A percentile compares a stretch with the other conserved stretches of the same genome.
These are phyloP conservation scores for Pristionchus entomophagus DNA, from an alignment of 2,888 invertebrate genomes.

Conservation along the genomic window DNA sequence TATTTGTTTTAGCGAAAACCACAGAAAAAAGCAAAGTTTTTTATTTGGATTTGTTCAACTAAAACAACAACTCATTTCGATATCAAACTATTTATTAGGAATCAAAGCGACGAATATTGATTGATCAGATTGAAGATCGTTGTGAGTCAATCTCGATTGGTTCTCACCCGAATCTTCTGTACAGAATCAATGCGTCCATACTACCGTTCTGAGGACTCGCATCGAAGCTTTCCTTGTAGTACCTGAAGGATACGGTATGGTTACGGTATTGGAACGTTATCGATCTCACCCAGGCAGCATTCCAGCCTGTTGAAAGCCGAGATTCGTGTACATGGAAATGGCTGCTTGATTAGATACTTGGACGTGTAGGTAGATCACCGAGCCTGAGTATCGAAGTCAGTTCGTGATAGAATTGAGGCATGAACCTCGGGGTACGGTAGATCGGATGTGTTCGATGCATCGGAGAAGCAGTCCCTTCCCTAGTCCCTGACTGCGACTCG, in stretches of 20 bases:
- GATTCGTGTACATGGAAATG: background rate
- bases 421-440: conserved; percentile 28
- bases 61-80: background rate
- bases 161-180: conserved; percentile 19
- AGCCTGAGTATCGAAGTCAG: background rate
- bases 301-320: conserved; percentile 35
- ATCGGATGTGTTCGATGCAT: conserved; percentile 29
- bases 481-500: conserved; percentile 27
- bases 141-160: conserved; percentile 3
- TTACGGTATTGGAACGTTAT: background rate
- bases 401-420: background rate
- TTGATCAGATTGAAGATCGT: conserved; percentile 34
- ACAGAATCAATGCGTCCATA: conserved; percentile 20
- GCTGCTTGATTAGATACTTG: conserved; percentile 4
- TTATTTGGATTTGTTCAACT: too few species aligned
- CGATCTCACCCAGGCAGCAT: conserved; percentile 11
- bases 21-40: too few species aligned
- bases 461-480: conserved; percentile 20
- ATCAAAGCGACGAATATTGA: conserved; percentile 43
- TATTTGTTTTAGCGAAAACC: too few species aligned
- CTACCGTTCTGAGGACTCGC: background rate
- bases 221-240: conserved; percentile 37
- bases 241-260: conserved; percentile 10
- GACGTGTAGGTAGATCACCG: conserved; percentile 31
- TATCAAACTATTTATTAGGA: conserved; percentile 15